Base-by-base conservation (phyloP, 1,140 invertebrate genomes). In the Drosophila athabasca region DNA sequence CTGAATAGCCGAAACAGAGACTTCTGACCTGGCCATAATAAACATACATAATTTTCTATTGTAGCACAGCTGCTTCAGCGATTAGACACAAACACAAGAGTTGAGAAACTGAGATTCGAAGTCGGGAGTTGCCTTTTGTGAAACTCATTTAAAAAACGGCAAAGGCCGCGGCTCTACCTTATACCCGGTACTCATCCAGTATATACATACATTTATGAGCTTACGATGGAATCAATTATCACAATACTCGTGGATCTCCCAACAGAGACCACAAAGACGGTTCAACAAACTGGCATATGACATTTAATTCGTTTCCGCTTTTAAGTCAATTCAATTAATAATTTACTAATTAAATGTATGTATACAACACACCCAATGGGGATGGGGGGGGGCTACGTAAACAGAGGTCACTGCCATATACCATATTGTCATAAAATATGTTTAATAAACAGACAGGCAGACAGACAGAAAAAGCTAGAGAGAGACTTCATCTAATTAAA, bases 401-500 rank as follows among this genome's bases (percentile, higher is more conserved):
- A 31, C 29, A 29, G 7, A 19, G 69, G 70, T 71, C 67, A 71
- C 55, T 61, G 49, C 31, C 71, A 50, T 58, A 65, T 53, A 57
- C 22, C 58, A 76, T 58, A 49, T 77, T 57, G 62, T 62, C 51
- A 77, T 79, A 66, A 66, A 58, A 77, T 73, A 78, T 73, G 59
- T 71, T 70, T 65, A 76, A 65, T 71, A 71, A 71, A 54, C 50
- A 46, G 48, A 65, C 51, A 15, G 9, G 43, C 57, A 44, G 19
- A 43, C 55, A 24, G 24, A 8, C 17, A 8, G 19, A 26, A 6
- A 15, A 43, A 41, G 64, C 11, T 13, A 7, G 43, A 57, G 64
- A 19, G 13, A 11, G 41, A 43, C 66, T 64, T 65, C 24, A 65
- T 71, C 64, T 73, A 79, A 79, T 79, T 79, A 81, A 76, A 76